These are phyloP conservation scores for Coenobita brevimanus DNA, from an alignment of 1,140 invertebrate species.

Conservation along the genomic window DNA sequence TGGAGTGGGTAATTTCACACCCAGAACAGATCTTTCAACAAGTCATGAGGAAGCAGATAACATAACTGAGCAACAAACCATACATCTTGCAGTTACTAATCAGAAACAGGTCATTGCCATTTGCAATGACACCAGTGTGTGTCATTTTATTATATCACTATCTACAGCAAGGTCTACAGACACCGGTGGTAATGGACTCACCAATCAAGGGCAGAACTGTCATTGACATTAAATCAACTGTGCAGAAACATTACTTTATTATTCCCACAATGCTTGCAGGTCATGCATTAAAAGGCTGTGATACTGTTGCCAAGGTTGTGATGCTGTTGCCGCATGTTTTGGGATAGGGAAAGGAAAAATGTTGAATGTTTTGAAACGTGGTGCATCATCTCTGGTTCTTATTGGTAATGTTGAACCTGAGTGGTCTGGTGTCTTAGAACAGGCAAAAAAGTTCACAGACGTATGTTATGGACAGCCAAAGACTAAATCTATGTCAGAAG, in stretches of 20 bases:
- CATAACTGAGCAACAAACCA: not conserved
- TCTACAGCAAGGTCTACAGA: not conserved
- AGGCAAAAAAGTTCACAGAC: not conserved
- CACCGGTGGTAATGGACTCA: not conserved
- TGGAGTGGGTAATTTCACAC: not conserved
- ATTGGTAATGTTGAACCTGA: conserved; percentile 20
- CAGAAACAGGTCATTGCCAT: not conserved
- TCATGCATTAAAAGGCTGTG: not conserved
- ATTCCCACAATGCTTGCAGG: conserved; percentile 20
- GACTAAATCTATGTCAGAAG: conserved; percentile 21
- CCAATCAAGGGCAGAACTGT: conserved; percentile 21
- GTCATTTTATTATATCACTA: conserved; percentile 19
- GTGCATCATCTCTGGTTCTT: not conserved
- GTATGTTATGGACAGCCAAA: conserved; percentile 26
- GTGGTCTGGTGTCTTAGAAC: not conserved
- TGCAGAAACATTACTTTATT: not conserved
- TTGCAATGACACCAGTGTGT: conserved; percentile 9
- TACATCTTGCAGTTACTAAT: conserved; percentile 2
- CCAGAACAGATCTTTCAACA: conserved; percentile 13
- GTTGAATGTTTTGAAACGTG: conserved; percentile 9
- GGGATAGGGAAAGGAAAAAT: not conserved
- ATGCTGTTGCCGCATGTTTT: conserved; percentile 2
- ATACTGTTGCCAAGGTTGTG: conserved; percentile 8
- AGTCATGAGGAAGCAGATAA: not conserved
- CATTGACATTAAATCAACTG: conserved; percentile 1